phyloP scores from a whole-genome alignment of 2,888 invertebrate genomes.

The Bombyx huttoni region DNA sequence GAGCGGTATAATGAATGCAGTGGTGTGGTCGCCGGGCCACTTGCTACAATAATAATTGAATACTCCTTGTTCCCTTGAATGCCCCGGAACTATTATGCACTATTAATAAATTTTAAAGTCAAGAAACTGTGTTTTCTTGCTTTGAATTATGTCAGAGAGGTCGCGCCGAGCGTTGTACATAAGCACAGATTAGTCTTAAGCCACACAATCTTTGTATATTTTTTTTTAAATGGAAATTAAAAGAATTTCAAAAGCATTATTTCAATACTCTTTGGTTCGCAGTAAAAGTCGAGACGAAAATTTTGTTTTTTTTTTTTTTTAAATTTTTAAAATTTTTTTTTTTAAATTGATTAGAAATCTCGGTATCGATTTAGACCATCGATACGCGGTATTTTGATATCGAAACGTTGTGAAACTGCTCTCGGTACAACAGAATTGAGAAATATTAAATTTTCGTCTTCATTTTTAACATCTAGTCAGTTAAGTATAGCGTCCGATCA shows the following conservation, averaged over 20 bases:
- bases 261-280: conserved; percentile 25
- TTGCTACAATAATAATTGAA: too few relatives aligned
- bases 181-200: conserved; percentile 22
- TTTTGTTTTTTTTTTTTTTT: not conserved
- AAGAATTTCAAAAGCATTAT: not conserved
- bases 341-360: too few relatives aligned
- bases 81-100: too few relatives aligned
- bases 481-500: conserved; percentile 41
- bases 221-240: conserved; percentile 43
- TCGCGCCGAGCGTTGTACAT: not conserved
- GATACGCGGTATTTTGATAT: too few relatives aligned
- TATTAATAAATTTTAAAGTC: not conserved
- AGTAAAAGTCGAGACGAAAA: conserved; percentile 41
- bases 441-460: conserved; percentile 15
- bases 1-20: too few relatives aligned
- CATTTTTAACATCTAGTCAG: conserved; percentile 63
- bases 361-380: too few relatives aligned
- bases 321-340: too few relatives aligned
- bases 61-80: too few relatives aligned
- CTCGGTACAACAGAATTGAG: not conserved
- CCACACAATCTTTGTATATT: conserved; percentile 57
- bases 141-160: not conserved
- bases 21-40: too few relatives aligned
- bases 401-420: too few relatives aligned
- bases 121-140: conserved; percentile 1